A percentile compares a stretch with the other conserved stretches of the same genome.
These are phyloP conservation scores for Bubo blakistoni DNA, from an alignment of 2,113 vertebrate genomes.

Conservation along the genomic window DNA sequence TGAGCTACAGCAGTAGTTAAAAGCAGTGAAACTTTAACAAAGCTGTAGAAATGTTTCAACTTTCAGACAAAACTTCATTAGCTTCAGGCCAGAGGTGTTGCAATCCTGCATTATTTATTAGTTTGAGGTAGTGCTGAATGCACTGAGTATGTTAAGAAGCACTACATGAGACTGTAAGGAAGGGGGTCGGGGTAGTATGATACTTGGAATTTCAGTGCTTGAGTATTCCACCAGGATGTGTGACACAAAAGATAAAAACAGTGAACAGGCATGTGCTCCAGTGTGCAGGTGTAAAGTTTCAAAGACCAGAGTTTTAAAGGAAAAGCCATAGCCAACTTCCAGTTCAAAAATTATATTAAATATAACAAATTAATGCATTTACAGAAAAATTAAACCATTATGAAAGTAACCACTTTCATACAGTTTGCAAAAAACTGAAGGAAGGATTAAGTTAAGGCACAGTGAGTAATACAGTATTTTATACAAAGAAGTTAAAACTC, in stretches of 20 bases:
- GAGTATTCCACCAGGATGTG: neutral
- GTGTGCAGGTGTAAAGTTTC: neutral
- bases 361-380: conserved; percentile 71
- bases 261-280: rapidly evolving
- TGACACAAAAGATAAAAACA: neutral
- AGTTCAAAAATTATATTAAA: conserved; percentile 70
- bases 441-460: conserved; percentile 77
- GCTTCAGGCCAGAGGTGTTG: neutral
- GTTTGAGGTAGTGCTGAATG: neutral
- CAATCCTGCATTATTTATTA: neutral
- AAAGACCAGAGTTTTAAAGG: neutral
- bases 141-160: neutral
- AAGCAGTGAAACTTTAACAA: neutral
- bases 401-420: conserved; percentile 54
- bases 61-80: neutral
- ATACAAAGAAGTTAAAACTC: conserved; percentile 43
- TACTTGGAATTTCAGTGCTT: neutral
- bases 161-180: neutral
- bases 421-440: conserved; percentile 63
- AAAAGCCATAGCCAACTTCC: conserved; percentile 18
- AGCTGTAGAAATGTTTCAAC: neutral
- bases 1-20: neutral
- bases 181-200: rapidly evolving
- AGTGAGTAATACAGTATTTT: conserved; percentile 61
- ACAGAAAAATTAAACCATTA: conserved; percentile 62